A percentile compares a stretch with the other conserved stretches of the same genome.
phyloP scores from a whole-genome alignment of 2,113 vertebrate species.

The Theristicus caerulescens region DNA sequence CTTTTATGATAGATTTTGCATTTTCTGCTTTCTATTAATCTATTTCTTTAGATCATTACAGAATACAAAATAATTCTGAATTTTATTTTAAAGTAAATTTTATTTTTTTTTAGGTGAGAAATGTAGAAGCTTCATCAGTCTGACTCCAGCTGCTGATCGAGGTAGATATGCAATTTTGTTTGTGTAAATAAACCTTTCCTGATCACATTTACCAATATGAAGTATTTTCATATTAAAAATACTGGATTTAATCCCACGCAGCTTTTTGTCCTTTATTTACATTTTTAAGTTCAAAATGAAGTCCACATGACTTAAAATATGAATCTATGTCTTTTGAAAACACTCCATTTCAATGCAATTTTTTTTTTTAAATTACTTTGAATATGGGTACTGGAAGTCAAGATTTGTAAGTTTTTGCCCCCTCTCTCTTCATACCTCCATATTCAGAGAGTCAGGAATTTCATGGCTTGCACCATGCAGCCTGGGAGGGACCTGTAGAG shows the following conservation, averaged over 20 bases:
- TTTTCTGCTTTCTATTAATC: not conserved
- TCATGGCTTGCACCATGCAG: not conserved
- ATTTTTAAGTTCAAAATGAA: not conserved
- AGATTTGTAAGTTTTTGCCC: not conserved
- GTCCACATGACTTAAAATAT: not conserved
- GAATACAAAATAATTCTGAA: not conserved
- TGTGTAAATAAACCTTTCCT: not conserved
- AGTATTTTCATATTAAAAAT: not conserved
- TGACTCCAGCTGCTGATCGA: slow-evolving; percentile 85
- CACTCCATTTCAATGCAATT: not conserved
- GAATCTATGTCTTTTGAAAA: not conserved
- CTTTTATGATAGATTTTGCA: not conserved
- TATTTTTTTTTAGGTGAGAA: slow-evolving; percentile 81
- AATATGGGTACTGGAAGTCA: not conserved
- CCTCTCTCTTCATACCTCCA: not conserved
- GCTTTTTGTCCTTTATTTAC: not conserved
- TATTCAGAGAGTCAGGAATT: not conserved
- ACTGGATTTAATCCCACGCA: not conserved
- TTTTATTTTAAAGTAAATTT: not conserved
- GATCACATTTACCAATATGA: not conserved
- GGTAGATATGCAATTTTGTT: slow-evolving; percentile 67
- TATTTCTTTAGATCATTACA: not conserved
- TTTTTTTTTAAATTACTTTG: not conserved
- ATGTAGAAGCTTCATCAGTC: slow-evolving; percentile 86
- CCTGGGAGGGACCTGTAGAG: not conserved